Percentiles rank a stretch among this genome's conserved stretches.
These are phyloP conservation scores for Numida meleagris DNA, from an alignment of 2,113 vertebrate genomes.

Conservation along the genomic window DNA sequence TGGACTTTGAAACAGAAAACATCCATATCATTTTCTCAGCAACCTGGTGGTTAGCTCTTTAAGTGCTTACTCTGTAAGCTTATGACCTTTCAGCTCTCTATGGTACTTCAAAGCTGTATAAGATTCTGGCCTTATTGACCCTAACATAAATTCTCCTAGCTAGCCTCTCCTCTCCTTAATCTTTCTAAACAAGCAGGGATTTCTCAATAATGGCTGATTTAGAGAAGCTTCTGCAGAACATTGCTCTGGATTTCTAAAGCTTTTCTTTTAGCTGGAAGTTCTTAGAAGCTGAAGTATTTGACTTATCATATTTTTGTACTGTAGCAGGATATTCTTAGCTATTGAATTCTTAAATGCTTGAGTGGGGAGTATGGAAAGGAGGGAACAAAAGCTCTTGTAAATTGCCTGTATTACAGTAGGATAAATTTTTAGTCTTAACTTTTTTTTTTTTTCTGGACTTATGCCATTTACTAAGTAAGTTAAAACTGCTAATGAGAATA, in stretches of 20 bases:
- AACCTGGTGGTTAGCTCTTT: background rate
- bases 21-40: background rate
- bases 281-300: background rate
- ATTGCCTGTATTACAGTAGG: background rate
- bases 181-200: background rate
- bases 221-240: background rate
- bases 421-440: background rate
- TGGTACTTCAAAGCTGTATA: background rate
- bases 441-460: background rate
- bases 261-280: background rate
- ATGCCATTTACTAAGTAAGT: background rate
- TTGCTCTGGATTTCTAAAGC: background rate
- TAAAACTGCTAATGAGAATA: background rate
- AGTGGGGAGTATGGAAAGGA: fast-evolving
- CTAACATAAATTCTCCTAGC: background rate
- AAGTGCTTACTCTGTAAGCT: background rate
- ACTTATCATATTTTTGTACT: background rate
- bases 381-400: background rate
- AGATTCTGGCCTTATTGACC: background rate
- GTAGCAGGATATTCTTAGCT: background rate
- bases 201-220: background rate
- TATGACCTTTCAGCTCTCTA: background rate
- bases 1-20: background rate
- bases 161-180: background rate
- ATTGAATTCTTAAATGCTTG: background rate